phyloP scores from a whole-genome alignment of 2,888 invertebrate genomes.

The Latrodectus hesperus region DNA sequence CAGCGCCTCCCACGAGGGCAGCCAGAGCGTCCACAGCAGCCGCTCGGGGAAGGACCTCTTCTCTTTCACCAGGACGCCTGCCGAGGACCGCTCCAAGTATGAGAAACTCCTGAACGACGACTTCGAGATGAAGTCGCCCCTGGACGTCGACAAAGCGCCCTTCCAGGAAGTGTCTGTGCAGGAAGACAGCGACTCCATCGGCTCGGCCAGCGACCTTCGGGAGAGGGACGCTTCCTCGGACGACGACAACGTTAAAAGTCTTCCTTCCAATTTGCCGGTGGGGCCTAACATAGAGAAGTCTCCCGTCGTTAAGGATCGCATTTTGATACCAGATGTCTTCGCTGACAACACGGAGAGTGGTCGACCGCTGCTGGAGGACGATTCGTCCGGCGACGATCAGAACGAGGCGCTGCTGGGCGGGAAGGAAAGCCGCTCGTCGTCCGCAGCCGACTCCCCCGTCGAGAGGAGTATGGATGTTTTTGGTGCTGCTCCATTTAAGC shows the following conservation, averaged over 20 bases:
- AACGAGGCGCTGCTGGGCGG: conserved; percentile 36
- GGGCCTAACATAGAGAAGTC: conserved; percentile 29
- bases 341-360: conserved; percentile 80
- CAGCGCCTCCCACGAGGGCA: conserved; percentile 69
- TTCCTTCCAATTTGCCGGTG: conserved; percentile 29
- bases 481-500: conserved; percentile 74
- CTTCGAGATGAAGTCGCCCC: conserved; percentile 72
- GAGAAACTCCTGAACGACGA: conserved; percentile 81
- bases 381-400: conserved; percentile 79
- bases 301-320: conserved; percentile 37
- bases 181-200: conserved; percentile 70
- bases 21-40: conserved; percentile 68
- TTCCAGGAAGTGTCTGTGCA: conserved; percentile 30
- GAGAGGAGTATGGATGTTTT: conserved; percentile 72
- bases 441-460: conserved; percentile 37
- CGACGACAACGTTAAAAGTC: conserved; percentile 13
- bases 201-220: conserved; percentile 70
- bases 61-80: conserved; percentile 57
- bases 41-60: conserved; percentile 68
- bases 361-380: conserved; percentile 84
- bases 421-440: conserved; percentile 51
- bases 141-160: conserved; percentile 54
- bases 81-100: conserved; percentile 85
- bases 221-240: conserved; percentile 51
- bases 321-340: conserved; percentile 66